A percentile compares a stretch with the other conserved stretches of the same genome.
phyloP scores from a whole-genome alignment of 2,888 invertebrate species.

The Venusia cambrica region DNA sequence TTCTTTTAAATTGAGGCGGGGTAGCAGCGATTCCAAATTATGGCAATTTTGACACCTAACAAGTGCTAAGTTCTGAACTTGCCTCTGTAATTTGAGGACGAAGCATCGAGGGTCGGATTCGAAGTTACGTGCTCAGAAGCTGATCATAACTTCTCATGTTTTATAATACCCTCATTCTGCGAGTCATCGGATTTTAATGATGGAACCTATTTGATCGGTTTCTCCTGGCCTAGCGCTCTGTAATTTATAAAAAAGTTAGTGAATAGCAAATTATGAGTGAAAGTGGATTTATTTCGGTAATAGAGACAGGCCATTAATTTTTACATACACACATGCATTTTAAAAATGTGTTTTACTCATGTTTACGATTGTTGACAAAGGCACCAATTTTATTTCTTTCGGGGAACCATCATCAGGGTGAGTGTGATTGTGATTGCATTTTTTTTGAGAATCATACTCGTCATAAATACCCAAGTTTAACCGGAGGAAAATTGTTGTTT shows the following conservation, averaged over 20 bases:
- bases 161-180: slow-evolving; percentile 64
- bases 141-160: slow-evolving; percentile 64
- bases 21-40: slow-evolving; percentile 65
- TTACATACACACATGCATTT: too few species aligned
- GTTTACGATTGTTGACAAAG: too few species aligned
- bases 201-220: slow-evolving; percentile 51
- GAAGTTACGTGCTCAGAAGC: slow-evolving; percentile 51
- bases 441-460: too few species aligned
- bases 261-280: slow-evolving; percentile 27
- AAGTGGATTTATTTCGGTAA: slow-evolving; percentile 14
- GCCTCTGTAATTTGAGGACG: slow-evolving; percentile 71
- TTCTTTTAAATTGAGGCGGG: slow-evolving; percentile 65
- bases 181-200: slow-evolving; percentile 72
- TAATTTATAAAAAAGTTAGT: slow-evolving; percentile 55
- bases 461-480: too few species aligned
- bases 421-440: too few species aligned
- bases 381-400: too few species aligned
- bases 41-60: slow-evolving; percentile 80
- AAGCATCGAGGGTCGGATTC: slow-evolving; percentile 10
- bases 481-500: too few species aligned
- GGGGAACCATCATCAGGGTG: too few species aligned
- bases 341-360: too few species aligned
- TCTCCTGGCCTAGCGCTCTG: slow-evolving; percentile 52
- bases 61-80: slow-evolving; percentile 71
- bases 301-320: too few species aligned